These are phyloP conservation scores for Spinus olivaceus DNA, from an alignment of 2,797 vertebrate genomes.

Conservation along the genomic window DNA sequence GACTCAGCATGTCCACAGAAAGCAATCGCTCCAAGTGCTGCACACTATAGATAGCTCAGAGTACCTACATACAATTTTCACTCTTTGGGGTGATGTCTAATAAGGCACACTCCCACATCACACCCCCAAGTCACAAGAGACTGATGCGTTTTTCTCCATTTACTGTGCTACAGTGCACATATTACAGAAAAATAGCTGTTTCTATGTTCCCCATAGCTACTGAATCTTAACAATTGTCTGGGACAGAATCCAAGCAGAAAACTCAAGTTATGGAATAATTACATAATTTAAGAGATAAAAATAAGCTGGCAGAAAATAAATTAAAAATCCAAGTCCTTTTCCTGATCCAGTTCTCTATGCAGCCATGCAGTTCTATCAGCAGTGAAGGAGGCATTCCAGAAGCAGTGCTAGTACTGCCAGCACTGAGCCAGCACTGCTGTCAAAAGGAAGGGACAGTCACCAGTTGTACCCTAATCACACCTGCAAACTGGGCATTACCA, in stretches of 20 bases:
- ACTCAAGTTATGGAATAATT: constrained; percentile 51
- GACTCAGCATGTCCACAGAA: constrained; percentile 57
- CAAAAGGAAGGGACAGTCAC: neutral
- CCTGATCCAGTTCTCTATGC: neutral
- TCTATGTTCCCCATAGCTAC: constrained; percentile 5
- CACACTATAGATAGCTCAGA: constrained; percentile 26
- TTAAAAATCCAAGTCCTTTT: neutral
- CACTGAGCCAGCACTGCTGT: neutral
- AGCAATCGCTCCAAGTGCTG: constrained; percentile 18
- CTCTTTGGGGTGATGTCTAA: constrained; percentile 41
- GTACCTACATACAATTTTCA: constrained; percentile 6
- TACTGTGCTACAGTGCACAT: neutral
- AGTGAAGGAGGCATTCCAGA: neutral
- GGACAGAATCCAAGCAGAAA: constrained; percentile 55
- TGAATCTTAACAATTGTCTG: constrained; percentile 34
- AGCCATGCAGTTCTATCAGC: neutral
- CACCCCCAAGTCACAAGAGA: constrained; percentile 17
- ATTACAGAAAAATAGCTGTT: constrained; percentile 16
- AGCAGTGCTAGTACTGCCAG: neutral
- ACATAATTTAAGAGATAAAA: constrained; percentile 51
- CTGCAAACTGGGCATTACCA: neutral
- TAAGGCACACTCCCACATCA: constrained; percentile 34
- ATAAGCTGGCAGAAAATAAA: neutral
- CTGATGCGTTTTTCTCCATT: constrained; percentile 34
- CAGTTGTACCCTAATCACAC: neutral